Conservation (phyloP, 1,140 invertebrate genomes). For the Achatina immaculata region DNA sequence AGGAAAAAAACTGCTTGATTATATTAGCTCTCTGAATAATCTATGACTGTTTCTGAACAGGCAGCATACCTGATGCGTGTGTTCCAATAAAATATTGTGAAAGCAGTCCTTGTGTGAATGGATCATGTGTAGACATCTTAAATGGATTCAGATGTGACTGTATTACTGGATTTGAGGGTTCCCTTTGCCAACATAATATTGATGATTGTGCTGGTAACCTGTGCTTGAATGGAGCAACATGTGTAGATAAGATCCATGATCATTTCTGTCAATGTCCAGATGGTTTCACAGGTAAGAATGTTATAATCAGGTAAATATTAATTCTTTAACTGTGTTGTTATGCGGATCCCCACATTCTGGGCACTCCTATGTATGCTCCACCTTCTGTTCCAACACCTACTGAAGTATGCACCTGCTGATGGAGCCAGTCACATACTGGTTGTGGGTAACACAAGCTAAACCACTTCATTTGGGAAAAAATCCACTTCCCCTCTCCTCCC, state of each 20-base stretch:
- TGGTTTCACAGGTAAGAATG: slow-evolving; percentile 73
- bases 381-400: no score
- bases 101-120: slow-evolving; percentile 12
- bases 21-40: no score
- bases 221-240: slow-evolving; percentile 53
- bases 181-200: slow-evolving; percentile 51
- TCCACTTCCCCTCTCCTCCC: no score
- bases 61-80: neutral
- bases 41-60: neutral
- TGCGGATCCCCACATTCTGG: no score
- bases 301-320: no score
- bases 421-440: no score
- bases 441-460: no score
- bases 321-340: no score
- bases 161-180: neutral
- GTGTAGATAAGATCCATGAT: slow-evolving; percentile 64
- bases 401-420: no score
- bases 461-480: no score
- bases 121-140: neutral
- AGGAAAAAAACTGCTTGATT: no score
- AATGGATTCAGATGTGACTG: slow-evolving; percentile 9
- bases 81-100: slow-evolving; percentile 14
- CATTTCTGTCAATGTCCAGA: slow-evolving; percentile 49
- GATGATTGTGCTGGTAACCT: slow-evolving; percentile 48
- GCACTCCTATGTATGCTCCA: no score